Conservation (phyloP, 2,888 invertebrate genomes). For the Hemistola chrysoprasaria region DNA sequence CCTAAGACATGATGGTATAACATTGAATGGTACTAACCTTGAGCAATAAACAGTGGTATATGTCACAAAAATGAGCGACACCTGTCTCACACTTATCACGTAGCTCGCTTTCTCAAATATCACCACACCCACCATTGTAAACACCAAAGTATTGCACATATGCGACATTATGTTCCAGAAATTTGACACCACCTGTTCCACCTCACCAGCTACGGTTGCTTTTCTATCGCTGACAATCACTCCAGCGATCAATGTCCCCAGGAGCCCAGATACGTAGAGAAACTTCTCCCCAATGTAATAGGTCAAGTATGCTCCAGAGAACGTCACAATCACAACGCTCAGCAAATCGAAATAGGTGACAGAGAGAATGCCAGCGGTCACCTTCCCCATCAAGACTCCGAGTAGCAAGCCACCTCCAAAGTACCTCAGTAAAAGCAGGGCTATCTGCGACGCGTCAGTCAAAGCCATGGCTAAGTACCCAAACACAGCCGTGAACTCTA, state of each 20-base stretch:
- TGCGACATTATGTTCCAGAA: conserved; percentile 65
- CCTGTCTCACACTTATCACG: conserved; percentile 61
- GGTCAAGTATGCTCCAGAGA: conserved; percentile 63
- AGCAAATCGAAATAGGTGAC: conserved; percentile 63
- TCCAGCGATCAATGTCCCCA: conserved; percentile 62
- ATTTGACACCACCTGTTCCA: conserved; percentile 56
- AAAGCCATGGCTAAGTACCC: conserved; percentile 60
- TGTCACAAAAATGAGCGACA: conserved; percentile 65
- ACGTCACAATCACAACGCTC: conserved; percentile 60
- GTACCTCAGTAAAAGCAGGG: conserved; percentile 56
- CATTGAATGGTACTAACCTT: conserved; percentile 36
- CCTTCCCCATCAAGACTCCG: conserved; percentile 63
- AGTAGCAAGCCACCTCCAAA: conserved; percentile 63
- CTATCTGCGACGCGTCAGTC: conserved; percentile 51
- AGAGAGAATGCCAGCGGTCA: conserved; percentile 55
- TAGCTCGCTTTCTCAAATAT: conserved; percentile 77
- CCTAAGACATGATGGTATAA: no score
- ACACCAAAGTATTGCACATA: conserved; percentile 79
- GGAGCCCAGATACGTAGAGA: conserved; percentile 65
- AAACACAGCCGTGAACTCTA: conserved; percentile 62
- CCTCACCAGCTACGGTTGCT: conserved; percentile 62
- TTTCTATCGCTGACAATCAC: conserved; percentile 62
- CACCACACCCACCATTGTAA: conserved; percentile 83
- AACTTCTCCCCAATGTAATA: conserved; percentile 71
- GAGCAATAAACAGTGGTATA: conserved; percentile 74